phyloP scores from a whole-genome alignment of 2,888 invertebrate genomes.

The Drosophila vallismaia region DNA sequence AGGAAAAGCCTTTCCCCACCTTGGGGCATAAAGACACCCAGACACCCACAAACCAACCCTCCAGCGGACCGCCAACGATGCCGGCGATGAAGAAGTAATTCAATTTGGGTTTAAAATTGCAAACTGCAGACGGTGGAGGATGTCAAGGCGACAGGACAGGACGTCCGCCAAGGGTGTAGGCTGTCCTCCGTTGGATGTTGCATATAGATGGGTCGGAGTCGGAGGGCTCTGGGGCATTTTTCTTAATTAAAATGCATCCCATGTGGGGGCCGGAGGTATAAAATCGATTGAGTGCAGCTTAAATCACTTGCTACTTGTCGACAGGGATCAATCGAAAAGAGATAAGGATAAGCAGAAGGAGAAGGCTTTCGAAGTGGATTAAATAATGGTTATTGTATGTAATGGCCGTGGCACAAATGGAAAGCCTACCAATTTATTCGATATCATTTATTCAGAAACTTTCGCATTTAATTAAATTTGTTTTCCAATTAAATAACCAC shows the following conservation, averaged over 20 bases:
- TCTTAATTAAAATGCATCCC: constrained; percentile 76
- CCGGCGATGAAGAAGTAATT: constrained; percentile 56
- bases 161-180: constrained; percentile 32
- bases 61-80: constrained; percentile 30
- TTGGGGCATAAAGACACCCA: constrained; percentile 3
- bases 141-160: constrained; percentile 45
- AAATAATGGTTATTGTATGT: constrained; percentile 60
- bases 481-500: constrained; percentile 67
- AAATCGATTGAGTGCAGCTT: constrained; percentile 74
- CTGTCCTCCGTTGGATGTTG: background rate
- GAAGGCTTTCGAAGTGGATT: constrained; percentile 37
- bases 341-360: constrained; percentile 24
- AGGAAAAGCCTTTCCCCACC: constrained; percentile 13
- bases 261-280: constrained; percentile 53
- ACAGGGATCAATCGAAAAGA: constrained; percentile 8
- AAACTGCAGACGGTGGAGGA: constrained; percentile 47
- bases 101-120: constrained; percentile 74
- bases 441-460: constrained; percentile 49
- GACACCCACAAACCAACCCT: background rate
- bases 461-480: constrained; percentile 66
- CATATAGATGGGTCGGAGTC: background rate
- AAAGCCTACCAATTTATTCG: constrained; percentile 18
- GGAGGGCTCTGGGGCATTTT: constrained; percentile 37
- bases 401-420: constrained; percentile 9
- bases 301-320: constrained; percentile 36